Evolutionary conservation across 2,888 invertebrate genomes (phyloP).

Genomic region (Synergus laeviventris): DNA sequence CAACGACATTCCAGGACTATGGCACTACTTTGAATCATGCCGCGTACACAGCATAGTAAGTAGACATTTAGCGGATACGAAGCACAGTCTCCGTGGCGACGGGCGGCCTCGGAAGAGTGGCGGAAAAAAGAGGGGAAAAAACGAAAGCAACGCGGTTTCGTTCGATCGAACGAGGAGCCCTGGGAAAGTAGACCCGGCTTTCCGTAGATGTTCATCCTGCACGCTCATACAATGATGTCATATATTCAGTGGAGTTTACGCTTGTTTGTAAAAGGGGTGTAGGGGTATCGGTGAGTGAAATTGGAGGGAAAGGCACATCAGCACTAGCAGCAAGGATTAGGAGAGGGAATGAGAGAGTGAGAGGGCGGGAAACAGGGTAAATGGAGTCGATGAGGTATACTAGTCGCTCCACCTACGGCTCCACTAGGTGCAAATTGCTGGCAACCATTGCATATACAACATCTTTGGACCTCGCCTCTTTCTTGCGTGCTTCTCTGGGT

Average conservation of each 20-base stretch:
- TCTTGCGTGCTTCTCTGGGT: conserved; percentile 2
- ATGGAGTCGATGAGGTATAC: background rate
- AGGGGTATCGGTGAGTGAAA: conserved; percentile 6
- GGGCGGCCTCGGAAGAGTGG: conserved; percentile 38
- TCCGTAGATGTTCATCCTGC: conserved; percentile 27
- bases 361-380: conserved; percentile 1
- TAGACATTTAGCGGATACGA: conserved; percentile 28
- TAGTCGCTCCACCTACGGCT: background rate
- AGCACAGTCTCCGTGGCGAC: conserved; percentile 35
- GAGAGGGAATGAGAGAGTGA: background rate
- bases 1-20: conserved; percentile 41
- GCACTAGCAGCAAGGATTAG: background rate
- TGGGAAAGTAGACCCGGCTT: conserved; percentile 39
- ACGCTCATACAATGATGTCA: conserved; percentile 28
- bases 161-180: conserved; percentile 45
- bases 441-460: background rate
- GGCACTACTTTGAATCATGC: conserved; percentile 45
- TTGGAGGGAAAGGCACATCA: background rate
- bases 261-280: conserved; percentile 32
- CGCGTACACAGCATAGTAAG: conserved; percentile 15
- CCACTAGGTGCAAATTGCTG: background rate
- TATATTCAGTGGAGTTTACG: conserved; percentile 38
- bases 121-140: conserved; percentile 38
- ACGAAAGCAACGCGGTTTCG: conserved; percentile 38
- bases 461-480: conserved; percentile 13